Percentiles rank a stretch among this genome's conserved stretches.
These are phyloP conservation scores for Drosophila kokeensis DNA, from an alignment of 2,888 invertebrate genomes.

Conservation along the genomic window DNA sequence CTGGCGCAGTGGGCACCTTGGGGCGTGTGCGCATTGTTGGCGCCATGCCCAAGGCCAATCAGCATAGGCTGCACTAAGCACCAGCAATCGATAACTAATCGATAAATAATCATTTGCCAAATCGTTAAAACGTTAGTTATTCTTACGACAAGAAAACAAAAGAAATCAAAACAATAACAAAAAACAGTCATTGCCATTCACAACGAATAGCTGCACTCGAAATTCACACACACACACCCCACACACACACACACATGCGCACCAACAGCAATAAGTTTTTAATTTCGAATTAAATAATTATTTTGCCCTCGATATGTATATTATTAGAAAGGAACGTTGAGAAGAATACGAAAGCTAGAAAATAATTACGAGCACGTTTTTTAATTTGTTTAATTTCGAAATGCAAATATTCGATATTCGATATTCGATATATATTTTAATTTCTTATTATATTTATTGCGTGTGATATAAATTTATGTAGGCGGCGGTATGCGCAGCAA, in stretches of 20 bases:
- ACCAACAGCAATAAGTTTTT: conserved; percentile 37
- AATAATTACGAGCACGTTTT: conserved; percentile 36
- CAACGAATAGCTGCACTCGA: conserved; percentile 69
- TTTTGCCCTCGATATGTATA: conserved; percentile 39
- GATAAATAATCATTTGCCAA: conserved; percentile 73
- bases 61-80: conserved; percentile 83
- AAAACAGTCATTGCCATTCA: conserved; percentile 78
- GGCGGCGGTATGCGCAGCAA: conserved; percentile 47
- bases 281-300: conserved; percentile 40
- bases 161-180: conserved; percentile 14
- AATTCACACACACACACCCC: conserved; percentile 16
- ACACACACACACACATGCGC: conserved; percentile 23
- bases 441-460: conserved; percentile 74
- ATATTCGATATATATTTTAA: conserved; percentile 28
- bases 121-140: conserved; percentile 75
- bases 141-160: conserved; percentile 48
- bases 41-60: conserved; percentile 90
- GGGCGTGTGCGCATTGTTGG: conserved; percentile 92
- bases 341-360: conserved; percentile 19
- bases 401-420: neutral
- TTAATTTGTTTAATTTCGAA: conserved; percentile 47
- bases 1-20: conserved; percentile 78
- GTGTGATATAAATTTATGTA: conserved; percentile 80
- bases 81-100: conserved; percentile 32
- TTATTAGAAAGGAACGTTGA: conserved; percentile 18